phyloP scores from a whole-genome alignment of 2,888 invertebrate species.

The Acanthosepion esculentum region DNA sequence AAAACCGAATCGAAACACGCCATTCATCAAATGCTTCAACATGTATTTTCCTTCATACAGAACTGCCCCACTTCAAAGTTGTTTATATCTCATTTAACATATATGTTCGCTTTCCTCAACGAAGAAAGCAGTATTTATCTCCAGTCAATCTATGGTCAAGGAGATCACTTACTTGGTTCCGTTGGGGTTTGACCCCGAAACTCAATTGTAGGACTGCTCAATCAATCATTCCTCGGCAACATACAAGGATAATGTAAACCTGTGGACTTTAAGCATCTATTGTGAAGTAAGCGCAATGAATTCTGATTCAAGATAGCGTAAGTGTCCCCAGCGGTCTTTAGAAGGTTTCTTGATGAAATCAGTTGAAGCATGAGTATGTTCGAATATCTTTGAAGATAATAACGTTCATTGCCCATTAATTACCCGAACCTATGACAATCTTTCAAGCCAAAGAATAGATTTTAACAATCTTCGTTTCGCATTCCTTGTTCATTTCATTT shows the following conservation, averaged over 20 bases:
- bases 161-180: neutral
- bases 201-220: neutral
- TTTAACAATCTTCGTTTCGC: too few relatives aligned
- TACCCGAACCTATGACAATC: neutral
- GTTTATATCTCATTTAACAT: neutral
- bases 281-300: neutral
- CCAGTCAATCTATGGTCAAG: neutral
- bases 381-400: neutral
- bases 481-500: too few relatives aligned
- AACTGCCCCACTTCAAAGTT: neutral
- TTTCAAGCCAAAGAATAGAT: neutral
- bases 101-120: neutral
- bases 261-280: neutral
- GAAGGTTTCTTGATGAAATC: neutral
- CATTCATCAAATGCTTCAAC: neutral
- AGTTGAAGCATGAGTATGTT: neutral
- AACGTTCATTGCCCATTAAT: neutral
- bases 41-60: neutral
- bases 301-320: neutral
- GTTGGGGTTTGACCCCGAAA: neutral
- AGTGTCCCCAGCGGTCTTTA: neutral
- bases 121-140: neutral
- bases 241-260: neutral
- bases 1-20: neutral
- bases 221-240: neutral